phyloP scores from a whole-genome alignment of 2,797 vertebrate genomes.

The Chloroceryle inda region DNA sequence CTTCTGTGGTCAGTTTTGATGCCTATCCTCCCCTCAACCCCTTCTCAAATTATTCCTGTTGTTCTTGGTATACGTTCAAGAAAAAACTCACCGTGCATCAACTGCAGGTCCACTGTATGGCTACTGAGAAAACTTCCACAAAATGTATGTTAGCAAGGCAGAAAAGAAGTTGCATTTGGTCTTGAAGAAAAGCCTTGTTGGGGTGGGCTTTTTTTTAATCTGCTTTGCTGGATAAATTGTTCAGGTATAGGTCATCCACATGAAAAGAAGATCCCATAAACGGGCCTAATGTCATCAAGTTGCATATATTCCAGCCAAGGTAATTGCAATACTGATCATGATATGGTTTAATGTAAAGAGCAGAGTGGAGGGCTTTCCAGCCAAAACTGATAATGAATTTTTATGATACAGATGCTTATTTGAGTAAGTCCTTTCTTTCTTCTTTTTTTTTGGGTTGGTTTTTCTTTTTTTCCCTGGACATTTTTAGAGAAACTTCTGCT shows the following conservation, averaged over 20 bases:
- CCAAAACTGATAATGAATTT: neutral
- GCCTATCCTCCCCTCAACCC: neutral
- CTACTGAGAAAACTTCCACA: neutral
- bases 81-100: neutral
- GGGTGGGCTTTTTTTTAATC: neutral
- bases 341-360: neutral
- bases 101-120: neutral
- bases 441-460: neutral
- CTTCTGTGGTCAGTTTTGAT: neutral
- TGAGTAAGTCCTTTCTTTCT: neutral
- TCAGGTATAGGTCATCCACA: neutral
- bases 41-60: neutral
- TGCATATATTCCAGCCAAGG: neutral
- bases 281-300: neutral
- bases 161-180: neutral
- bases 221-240: neutral
- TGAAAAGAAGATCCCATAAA: neutral
- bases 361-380: rapidly evolving
- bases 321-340: neutral
- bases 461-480: neutral
- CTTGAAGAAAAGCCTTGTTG: neutral
- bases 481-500: neutral
- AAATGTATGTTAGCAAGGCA: neutral
- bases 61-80: neutral
- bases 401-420: neutral